Base-by-base conservation (phyloP, 2,888 invertebrate genomes). In the Vanessa cardui region DNA sequence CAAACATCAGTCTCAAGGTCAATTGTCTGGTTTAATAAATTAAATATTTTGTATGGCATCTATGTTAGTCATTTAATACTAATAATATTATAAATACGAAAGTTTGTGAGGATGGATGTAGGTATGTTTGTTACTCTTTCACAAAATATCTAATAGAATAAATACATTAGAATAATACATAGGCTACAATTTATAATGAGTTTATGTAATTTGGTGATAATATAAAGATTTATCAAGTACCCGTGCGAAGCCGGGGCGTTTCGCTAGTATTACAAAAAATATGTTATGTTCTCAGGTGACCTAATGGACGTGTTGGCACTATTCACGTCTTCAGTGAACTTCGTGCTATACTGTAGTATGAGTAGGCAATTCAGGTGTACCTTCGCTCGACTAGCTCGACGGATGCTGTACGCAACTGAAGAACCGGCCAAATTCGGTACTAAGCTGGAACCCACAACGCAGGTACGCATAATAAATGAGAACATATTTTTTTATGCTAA, bases 291-390 rank as follows among this genome's bases (percentile, higher is more conserved):
- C 54, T 2, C 92, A 95, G 95, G 95, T 80, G 98, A 98, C 79
- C 87, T 98, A 54, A 96, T 98, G 95, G 98, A 98, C 86, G 95
- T 98, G 73, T 90, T 98, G 79, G 98, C 98, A 0, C 93, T 98
- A 74, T 95, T 97, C 79, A 98, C 98, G 83, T 97, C 98, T 16
- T 96, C 97, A 47, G 97, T 98, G 72, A 98, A 98, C 90, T 98
- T 98, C 90, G 97, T 98, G 73, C 80, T 92, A 61, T 98, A 98
- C 93, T 98, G 98, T 91, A 95, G 97, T 74, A 98, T 98, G 98
- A 97, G 97, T 73, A 94, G 96, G 26, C 98, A 98, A 90, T 98
- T 98, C 87, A 94, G 98, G 5, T 95, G 94, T 73, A 96, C 96
- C 0, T 97, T 97, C 84, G 94, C 95, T 26, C 92, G 95, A 70